Evolutionary conservation across 2,797 vertebrate genomes (phyloP), one percentile per base, ranked within the genome.

Genomic region (Gambusia yucatana): DNA sequence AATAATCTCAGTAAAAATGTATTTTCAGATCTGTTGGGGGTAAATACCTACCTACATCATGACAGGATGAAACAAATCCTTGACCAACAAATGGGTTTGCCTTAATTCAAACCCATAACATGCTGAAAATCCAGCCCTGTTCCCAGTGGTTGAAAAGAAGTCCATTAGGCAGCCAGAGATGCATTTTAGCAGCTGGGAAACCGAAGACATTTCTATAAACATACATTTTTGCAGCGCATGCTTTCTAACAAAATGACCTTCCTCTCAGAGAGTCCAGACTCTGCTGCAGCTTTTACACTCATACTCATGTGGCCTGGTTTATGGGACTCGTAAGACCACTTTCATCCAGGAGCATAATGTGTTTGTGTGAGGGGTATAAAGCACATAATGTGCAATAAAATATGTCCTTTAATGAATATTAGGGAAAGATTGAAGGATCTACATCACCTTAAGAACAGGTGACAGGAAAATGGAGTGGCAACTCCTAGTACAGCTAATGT

Each of bases 311-410:
- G 97, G 92, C 95, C 96, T 95, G 95, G 94, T 97, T 97, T 97
- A 97, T 97, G 95, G 95, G 83, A 96, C 97, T 97, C 96, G 93
- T 95, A 97, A 97, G 96, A 96, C 97, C 95, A 97, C 96, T 95
- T 96, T 96, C 96, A 96, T 94, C 91, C 94, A 95, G 95, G 93
- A 95, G 92, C 96, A 91, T 96, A 97, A 97, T 97, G 97, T 96
- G 96, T 97, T 97, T 97, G 96, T 96, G 95, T 97, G 96, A 96
- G 96, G 96, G 96, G 94, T 95, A 96, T 96, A 96, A 98, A 97
- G 96, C 96, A 96, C 97, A 95, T 97, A 96, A 97, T 96, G 96
- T 92, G 93, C 96, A 96, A 96, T 98, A 97, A 98, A 98, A 97
- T 95, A 94, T 96, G 95, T 96, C 95, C 95, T 97, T 96, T 97